These are phyloP conservation scores for Fragum fragum DNA, from an alignment of 2,888 invertebrate genomes.

Conservation along the genomic window DNA sequence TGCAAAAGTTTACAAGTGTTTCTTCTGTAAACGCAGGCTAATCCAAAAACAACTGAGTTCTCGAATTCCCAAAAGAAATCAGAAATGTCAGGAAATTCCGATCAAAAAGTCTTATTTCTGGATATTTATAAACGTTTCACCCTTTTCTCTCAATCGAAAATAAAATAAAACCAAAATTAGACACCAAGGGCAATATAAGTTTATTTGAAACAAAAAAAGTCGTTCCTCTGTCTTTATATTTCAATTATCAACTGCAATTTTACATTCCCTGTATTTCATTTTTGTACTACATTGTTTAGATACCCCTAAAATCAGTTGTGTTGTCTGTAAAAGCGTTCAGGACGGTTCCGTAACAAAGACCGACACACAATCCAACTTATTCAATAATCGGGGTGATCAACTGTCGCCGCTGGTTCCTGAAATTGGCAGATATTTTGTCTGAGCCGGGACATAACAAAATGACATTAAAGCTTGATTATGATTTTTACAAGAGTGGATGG, in stretches of 20 bases:
- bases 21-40: neutral
- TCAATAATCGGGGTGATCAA: conserved; percentile 15
- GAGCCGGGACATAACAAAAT: too few relatives aligned
- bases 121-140: neutral
- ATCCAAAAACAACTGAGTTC: neutral
- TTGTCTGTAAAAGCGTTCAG: neutral
- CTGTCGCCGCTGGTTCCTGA: conserved; percentile 17
- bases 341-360: conserved; percentile 8
- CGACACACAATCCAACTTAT: neutral
- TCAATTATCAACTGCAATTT: too few relatives aligned
- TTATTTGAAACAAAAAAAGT: too few relatives aligned
- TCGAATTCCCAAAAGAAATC: neutral
- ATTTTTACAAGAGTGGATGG: too few relatives aligned
- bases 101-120: neutral
- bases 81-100: conserved; percentile 1
- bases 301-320: too few relatives aligned
- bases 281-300: too few relatives aligned
- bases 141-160: too few relatives aligned
- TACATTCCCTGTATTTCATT: too few relatives aligned
- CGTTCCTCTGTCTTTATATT: too few relatives aligned
- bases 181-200: too few relatives aligned
- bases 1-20: neutral
- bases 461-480: too few relatives aligned
- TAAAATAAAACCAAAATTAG: too few relatives aligned
- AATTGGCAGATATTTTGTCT: neutral